A percentile compares a stretch with the other conserved stretches of the same genome.
These are phyloP conservation scores for Cyrtorhinus lividipennis DNA, from an alignment of 1,140 invertebrate species.

Conservation along the genomic window DNA sequence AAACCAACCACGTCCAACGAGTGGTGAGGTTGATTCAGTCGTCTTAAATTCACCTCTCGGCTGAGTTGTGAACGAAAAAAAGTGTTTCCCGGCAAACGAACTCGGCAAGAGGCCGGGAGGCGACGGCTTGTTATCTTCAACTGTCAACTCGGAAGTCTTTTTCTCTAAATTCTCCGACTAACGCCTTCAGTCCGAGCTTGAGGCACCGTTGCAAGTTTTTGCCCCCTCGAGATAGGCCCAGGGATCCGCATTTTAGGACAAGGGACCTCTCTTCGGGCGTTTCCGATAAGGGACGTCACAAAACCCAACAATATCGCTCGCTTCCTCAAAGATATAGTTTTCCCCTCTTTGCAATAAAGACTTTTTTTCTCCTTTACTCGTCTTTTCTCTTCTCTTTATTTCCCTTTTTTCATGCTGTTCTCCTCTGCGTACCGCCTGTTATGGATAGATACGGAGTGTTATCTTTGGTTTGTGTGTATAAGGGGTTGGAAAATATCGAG, in stretches of 20 bases:
- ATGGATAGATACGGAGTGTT: conserved; percentile 1
- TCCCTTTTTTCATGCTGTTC: not conserved
- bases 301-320: not conserved
- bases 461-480: conserved; percentile 1
- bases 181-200: no score
- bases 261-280: not conserved
- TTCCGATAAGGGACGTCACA: conserved; percentile 1
- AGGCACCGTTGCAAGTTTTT: no score
- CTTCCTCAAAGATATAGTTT: not conserved
- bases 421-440: not conserved
- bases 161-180: not conserved
- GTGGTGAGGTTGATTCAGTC: no score
- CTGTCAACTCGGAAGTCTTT: conserved; percentile 1
- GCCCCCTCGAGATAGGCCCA: not conserved
- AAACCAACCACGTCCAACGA: no score
- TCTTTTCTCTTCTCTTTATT: not conserved
- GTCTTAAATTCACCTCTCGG: no score
- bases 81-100: no score
- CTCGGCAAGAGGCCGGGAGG: no score
- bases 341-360: not conserved
- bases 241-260: not conserved
- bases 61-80: no score
- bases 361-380: not conserved
- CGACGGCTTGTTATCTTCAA: not conserved
- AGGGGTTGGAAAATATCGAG: not conserved